Evolutionary conservation across 2,888 invertebrate genomes (phyloP).

Genomic region (Galeopsomyia nigrocyanea): DNA sequence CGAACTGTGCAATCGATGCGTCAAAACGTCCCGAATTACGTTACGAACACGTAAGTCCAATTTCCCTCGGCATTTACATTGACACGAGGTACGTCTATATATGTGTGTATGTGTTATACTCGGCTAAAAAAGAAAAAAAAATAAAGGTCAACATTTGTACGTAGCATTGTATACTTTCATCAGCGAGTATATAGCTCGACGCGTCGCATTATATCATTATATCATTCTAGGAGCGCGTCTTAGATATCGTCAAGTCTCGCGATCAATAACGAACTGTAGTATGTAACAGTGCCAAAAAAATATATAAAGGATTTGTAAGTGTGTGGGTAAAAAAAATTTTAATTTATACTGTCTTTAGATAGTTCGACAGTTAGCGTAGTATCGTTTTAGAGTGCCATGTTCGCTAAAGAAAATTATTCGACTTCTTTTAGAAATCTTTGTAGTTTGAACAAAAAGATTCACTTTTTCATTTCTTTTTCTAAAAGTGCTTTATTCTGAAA

Average conservation of each 20-base stretch:
- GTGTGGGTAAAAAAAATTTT: not conserved
- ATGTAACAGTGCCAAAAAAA: slow-evolving; percentile 29
- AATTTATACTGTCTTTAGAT: too few relatives aligned
- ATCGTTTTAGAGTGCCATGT: too few relatives aligned
- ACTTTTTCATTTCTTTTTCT: too few relatives aligned
- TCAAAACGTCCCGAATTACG: slow-evolving; percentile 24
- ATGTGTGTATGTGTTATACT: slow-evolving; percentile 37
- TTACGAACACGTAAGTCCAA: slow-evolving; percentile 11
- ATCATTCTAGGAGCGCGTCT: not conserved
- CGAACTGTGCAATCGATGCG: not conserved
- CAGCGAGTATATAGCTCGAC: not conserved
- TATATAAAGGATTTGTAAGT: not conserved
- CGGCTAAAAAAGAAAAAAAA: too few relatives aligned
- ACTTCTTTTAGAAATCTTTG: too few relatives aligned
- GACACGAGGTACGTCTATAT: slow-evolving; percentile 24
- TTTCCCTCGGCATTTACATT: slow-evolving; percentile 28
- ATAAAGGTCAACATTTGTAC: slow-evolving; percentile 9
- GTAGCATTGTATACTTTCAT: slow-evolving; percentile 25
- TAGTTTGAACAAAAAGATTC: too few relatives aligned
- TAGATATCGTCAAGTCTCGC: not conserved
- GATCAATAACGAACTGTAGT: not conserved
- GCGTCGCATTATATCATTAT: not conserved
- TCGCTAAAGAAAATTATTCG: too few relatives aligned
- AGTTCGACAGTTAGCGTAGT: too few relatives aligned
- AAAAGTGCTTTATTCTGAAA: too few relatives aligned